A percentile compares a stretch with the other conserved stretches of the same genome.
These are phyloP conservation scores for Orthonevra nobilis DNA, from an alignment of 2,888 invertebrate species.

Conservation along the genomic window DNA sequence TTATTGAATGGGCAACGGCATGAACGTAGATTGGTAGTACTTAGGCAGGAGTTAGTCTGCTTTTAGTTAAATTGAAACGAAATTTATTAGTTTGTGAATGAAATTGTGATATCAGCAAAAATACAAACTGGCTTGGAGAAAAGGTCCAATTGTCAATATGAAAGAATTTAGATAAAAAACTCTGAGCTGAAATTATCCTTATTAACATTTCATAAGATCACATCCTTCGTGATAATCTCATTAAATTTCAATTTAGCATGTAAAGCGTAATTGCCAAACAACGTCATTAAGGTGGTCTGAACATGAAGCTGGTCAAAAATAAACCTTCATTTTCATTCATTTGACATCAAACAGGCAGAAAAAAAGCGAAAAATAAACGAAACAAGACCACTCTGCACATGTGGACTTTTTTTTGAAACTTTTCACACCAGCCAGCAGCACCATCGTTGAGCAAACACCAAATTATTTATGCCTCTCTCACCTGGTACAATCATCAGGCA, in stretches of 20 bases:
- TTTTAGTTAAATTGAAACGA: conserved; percentile 48
- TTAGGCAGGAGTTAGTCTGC: conserved; percentile 22
- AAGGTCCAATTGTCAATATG: too few relatives aligned
- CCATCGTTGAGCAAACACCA: conserved; percentile 58
- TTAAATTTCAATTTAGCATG: conserved; percentile 45
- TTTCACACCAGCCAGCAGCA: conserved; percentile 41
- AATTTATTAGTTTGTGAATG: neutral
- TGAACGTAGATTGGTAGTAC: too few relatives aligned
- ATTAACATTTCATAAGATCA: neutral
- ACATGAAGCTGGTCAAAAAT: conserved; percentile 6
- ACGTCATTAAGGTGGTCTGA: conserved; percentile 8
- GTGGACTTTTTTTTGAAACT: conserved; percentile 19
- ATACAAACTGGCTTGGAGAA: neutral
- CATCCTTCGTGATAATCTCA: conserved; percentile 11
- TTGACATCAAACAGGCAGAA: conserved; percentile 1
- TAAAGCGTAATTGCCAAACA: conserved; percentile 11
- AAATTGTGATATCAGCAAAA: conserved; percentile 1
- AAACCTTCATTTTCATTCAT: neutral
- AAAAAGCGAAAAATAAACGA: too few relatives aligned
- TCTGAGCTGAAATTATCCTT: too few relatives aligned
- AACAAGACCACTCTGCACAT: neutral
- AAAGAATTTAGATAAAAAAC: too few relatives aligned
- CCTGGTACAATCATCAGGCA: conserved; percentile 39
- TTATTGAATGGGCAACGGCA: conserved; percentile 18
- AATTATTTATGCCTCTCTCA: conserved; percentile 64